phyloP scores from a whole-genome alignment of 1,140 invertebrate species.

The Plodia interpunctella region DNA sequence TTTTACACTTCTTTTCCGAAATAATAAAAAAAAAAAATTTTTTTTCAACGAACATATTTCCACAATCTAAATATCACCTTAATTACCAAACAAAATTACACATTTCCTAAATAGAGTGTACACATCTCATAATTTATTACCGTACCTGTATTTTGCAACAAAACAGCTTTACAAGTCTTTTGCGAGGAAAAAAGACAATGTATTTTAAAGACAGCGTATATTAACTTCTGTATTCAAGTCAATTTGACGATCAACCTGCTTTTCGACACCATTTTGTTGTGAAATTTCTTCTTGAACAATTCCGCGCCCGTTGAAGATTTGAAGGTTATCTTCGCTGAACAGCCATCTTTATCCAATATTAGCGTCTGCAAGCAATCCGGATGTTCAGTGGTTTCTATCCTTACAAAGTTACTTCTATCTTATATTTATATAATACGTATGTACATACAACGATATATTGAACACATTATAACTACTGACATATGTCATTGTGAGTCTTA shows the following conservation, averaged over 20 bases:
- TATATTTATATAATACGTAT: not conserved
- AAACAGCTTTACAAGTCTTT: not conserved
- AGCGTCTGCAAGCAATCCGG: slow-evolving; percentile 62
- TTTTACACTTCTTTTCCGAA: too few relatives aligned
- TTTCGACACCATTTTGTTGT: slow-evolving; percentile 69
- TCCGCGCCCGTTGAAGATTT: slow-evolving; percentile 49
- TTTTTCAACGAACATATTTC: too few relatives aligned
- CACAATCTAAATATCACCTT: too few relatives aligned
- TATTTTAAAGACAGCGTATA: too few relatives aligned
- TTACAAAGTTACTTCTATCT: slow-evolving; percentile 22
- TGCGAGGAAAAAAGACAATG: too few relatives aligned
- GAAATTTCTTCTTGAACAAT: slow-evolving; percentile 61
- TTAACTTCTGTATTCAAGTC: not conserved
- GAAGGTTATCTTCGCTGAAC: slow-evolving; percentile 60
- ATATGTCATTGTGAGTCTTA: too few relatives aligned
- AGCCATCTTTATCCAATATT: slow-evolving; percentile 58
- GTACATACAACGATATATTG: not conserved
- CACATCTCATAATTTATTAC: too few relatives aligned
- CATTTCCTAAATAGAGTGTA: too few relatives aligned
- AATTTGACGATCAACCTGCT: slow-evolving; percentile 48
- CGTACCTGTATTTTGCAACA: too few relatives aligned
- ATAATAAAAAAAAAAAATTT: too few relatives aligned
- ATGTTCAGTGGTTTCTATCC: slow-evolving; percentile 22
- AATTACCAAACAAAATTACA: too few relatives aligned
- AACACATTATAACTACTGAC: not conserved